Evolutionary conservation across 2,888 invertebrate species (phyloP).

Genomic region (Helicoverpa assulta): DNA sequence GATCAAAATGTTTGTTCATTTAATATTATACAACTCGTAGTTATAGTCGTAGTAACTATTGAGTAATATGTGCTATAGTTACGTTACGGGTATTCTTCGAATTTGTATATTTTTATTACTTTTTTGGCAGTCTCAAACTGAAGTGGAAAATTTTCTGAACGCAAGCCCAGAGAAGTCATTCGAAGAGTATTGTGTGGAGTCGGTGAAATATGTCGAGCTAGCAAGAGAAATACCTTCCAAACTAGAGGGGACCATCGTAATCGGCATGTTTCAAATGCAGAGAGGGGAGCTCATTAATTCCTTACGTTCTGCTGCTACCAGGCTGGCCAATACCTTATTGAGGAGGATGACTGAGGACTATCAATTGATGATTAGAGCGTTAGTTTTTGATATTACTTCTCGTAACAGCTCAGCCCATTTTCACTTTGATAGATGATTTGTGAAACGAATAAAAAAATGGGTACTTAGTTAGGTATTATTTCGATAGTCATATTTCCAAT

Average conservation of each 20-base stretch:
- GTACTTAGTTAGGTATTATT: too few relatives aligned
- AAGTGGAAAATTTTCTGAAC: slow-evolving; percentile 92
- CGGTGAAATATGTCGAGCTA: slow-evolving; percentile 91
- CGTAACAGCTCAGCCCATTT: too few relatives aligned
- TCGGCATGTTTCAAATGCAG: slow-evolving; percentile 96
- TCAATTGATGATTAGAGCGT: slow-evolving; percentile 94
- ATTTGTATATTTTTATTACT: neutral
- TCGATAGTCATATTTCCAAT: too few relatives aligned
- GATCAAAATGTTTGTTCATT: neutral
- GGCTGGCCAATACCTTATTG: slow-evolving; percentile 92
- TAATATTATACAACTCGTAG: too few relatives aligned
- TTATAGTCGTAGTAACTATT: too few relatives aligned
- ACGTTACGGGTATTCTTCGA: too few relatives aligned
- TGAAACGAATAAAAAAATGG: too few relatives aligned
- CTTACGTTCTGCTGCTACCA: slow-evolving; percentile 92
- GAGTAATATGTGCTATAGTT: too few relatives aligned
- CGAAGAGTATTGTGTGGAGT: slow-evolving; percentile 91
- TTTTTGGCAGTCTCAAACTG: slow-evolving; percentile 88
- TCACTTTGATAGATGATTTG: too few relatives aligned
- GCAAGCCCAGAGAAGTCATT: slow-evolving; percentile 91
- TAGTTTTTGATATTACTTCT: slow-evolving; percentile 71
- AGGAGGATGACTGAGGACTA: slow-evolving; percentile 94
- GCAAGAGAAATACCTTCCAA: slow-evolving; percentile 91
- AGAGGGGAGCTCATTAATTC: slow-evolving; percentile 94
- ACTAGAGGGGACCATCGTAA: slow-evolving; percentile 92